Evolutionary conservation across 2,113 vertebrate species (phyloP).

Genomic region (Otus sunia): DNA sequence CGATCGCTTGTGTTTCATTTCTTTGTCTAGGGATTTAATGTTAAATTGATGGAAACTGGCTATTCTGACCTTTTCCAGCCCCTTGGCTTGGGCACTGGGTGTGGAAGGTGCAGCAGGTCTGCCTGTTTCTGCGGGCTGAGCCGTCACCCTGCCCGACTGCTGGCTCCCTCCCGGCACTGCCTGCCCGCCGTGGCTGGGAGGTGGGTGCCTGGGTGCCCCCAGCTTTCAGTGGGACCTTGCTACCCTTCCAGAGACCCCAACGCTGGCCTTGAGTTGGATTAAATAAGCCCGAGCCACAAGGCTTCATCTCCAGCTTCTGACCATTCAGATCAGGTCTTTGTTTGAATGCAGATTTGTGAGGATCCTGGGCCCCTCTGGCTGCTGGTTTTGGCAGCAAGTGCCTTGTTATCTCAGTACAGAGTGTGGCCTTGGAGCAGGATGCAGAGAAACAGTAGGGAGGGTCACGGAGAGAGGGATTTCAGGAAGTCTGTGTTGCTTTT

Average conservation of each 20-base stretch:
- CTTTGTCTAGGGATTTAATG: rapidly evolving
- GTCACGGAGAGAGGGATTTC: neutral
- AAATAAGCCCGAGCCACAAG: neutral
- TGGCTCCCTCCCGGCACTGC: neutral
- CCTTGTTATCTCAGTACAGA: neutral
- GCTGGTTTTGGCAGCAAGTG: conserved; percentile 21
- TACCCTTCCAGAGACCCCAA: neutral
- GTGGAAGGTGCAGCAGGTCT: neutral
- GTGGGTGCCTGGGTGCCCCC: neutral
- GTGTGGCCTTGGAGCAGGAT: conserved; percentile 11
- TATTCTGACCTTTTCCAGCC: rapidly evolving
- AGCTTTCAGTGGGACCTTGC: neutral
- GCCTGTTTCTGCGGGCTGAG: neutral
- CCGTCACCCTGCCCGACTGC: neutral
- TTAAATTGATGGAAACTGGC: neutral
- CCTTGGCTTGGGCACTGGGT: rapidly evolving
- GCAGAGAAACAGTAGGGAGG: neutral
- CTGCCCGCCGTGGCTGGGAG: neutral
- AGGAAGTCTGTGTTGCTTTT: conserved; percentile 29
- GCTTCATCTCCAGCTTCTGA: neutral
- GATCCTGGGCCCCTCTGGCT: neutral
- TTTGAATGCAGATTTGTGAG: neutral
- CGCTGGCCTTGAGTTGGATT: neutral
- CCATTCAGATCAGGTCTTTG: neutral
- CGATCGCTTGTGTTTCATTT: rapidly evolving